A percentile compares a stretch with the other conserved stretches of the same genome.
phyloP scores from a whole-genome alignment of 2,113 vertebrate genomes.

The Cranoglanis bouderius region DNA sequence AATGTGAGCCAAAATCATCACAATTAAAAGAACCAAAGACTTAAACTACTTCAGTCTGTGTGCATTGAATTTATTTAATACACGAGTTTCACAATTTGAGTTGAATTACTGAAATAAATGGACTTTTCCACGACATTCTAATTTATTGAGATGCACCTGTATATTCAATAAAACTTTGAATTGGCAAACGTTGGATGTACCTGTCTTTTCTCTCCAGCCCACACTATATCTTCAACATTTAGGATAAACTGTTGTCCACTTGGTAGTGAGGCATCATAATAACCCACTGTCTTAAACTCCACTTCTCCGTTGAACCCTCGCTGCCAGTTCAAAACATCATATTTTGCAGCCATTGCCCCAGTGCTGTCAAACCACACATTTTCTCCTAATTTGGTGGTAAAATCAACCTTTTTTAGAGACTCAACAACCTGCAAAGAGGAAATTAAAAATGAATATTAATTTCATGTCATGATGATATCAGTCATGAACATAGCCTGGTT shows the following conservation, averaged over 20 bases:
- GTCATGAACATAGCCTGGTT: background rate
- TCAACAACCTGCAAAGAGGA: conserved; percentile 53
- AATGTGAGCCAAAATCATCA: too few relatives aligned
- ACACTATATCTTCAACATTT: conserved; percentile 60
- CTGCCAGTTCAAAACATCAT: conserved; percentile 76
- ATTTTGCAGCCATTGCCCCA: conserved; percentile 65
- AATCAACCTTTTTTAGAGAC: conserved; percentile 63
- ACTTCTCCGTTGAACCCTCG: conserved; percentile 55
- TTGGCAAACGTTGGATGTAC: background rate
- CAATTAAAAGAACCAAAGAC: too few relatives aligned
- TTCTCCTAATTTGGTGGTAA: conserved; percentile 65
- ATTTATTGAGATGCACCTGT: too few relatives aligned
- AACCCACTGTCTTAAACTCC: conserved; percentile 70
- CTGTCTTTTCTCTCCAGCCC: conserved; percentile 57
- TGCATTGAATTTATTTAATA: too few relatives aligned
- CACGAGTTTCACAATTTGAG: too few relatives aligned
- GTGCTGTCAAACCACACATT: conserved; percentile 71
- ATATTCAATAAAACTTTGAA: too few relatives aligned
- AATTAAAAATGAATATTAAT: background rate
- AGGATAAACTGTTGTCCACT: conserved; percentile 65
- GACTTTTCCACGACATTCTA: too few relatives aligned
- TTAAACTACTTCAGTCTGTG: too few relatives aligned
- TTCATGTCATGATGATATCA: background rate
- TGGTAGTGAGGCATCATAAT: conserved; percentile 70
- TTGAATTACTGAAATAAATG: too few relatives aligned